Conservation (phyloP, 2,797 vertebrate species). For the Cottoperca gobio region DNA sequence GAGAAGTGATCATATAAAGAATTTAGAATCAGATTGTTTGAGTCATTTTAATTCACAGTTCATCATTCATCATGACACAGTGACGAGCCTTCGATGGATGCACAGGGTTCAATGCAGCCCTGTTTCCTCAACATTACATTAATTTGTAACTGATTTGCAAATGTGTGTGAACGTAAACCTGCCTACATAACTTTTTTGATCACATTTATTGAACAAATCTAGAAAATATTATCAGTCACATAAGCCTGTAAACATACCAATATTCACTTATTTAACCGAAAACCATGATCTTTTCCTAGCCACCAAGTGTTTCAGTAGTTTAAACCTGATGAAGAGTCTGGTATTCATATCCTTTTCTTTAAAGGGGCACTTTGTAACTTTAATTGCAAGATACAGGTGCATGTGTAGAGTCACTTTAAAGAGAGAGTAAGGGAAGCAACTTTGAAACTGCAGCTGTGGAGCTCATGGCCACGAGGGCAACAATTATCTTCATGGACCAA, state of each 20-base stretch:
- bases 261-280: neutral
- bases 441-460: neutral
- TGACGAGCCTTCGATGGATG: neutral
- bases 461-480: too few species aligned
- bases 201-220: neutral
- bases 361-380: neutral
- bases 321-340: neutral
- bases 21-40: neutral
- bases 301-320: neutral
- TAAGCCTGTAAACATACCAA: neutral
- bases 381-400: neutral
- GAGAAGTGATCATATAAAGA: slow-evolving; percentile 34
- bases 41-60: neutral
- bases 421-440: neutral
- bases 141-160: neutral
- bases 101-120: neutral
- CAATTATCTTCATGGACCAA: neutral
- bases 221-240: neutral
- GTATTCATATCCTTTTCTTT: neutral
- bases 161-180: neutral
- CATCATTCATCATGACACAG: neutral
- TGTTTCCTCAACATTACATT: neutral
- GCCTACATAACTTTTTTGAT: neutral
- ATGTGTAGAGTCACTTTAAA: neutral
- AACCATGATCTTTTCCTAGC: neutral